These are phyloP conservation scores for Poeciliopsis occidentalis DNA, from an alignment of 2,113 vertebrate genomes.

Conservation along the genomic window DNA sequence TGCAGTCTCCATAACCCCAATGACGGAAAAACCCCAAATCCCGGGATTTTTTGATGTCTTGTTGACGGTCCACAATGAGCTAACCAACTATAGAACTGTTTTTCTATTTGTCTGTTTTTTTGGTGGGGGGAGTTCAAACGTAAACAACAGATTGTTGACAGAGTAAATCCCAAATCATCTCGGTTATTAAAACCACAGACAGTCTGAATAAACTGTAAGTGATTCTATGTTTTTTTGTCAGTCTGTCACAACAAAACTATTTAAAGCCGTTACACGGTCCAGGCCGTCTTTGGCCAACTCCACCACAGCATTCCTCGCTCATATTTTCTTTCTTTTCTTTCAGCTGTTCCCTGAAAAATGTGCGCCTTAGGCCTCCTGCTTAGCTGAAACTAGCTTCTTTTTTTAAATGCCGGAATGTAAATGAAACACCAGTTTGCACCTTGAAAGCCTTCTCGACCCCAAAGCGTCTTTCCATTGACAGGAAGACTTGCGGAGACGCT, in stretches of 20 bases:
- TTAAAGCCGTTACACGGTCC: slow-evolving; percentile 15
- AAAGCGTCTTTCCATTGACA: slow-evolving; percentile 17
- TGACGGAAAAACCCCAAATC: neutral
- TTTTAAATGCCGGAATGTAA: neutral
- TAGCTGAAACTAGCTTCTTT: slow-evolving; percentile 3
- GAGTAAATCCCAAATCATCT: neutral
- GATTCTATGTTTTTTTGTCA: slow-evolving; percentile 19
- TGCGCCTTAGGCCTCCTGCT: neutral
- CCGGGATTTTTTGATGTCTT: neutral
- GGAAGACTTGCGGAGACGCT: slow-evolving; percentile 1
- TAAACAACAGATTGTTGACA: neutral
- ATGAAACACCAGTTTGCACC: neutral
- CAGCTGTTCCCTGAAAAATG: neutral
- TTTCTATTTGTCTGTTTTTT: neutral
- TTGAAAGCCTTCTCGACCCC: slow-evolving; percentile 6
- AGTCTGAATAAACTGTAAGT: neutral
- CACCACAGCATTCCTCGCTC: slow-evolving; percentile 22
- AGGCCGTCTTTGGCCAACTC: slow-evolving; percentile 13
- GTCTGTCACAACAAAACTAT: slow-evolving; percentile 29
- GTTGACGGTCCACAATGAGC: neutral
- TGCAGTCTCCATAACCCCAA: neutral
- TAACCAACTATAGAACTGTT: neutral
- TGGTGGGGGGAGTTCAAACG: neutral
- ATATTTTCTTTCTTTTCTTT: slow-evolving; percentile 1
- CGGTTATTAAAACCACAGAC: slow-evolving; percentile 11